These are phyloP conservation scores for Aselliscus stoliczkanus DNA, from an alignment of 2,797 vertebrate genomes.

Conservation along the genomic window DNA sequence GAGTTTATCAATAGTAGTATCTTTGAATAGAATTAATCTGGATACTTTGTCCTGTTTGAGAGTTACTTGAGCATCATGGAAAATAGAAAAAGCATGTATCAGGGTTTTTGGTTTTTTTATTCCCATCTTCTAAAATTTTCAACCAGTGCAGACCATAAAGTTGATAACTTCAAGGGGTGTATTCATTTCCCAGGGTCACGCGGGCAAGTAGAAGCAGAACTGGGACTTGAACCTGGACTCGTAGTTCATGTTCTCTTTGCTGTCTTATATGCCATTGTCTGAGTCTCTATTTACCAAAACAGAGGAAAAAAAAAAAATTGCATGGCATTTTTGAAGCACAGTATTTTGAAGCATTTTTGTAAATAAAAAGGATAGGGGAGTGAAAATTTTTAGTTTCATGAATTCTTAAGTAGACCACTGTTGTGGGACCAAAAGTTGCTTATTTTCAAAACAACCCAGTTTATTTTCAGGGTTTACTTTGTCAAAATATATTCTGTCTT, in stretches of 20 bases:
- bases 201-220: neutral
- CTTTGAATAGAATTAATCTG: neutral
- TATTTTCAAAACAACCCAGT: constrained; percentile 19
- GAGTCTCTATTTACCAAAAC: neutral
- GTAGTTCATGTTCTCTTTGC: neutral
- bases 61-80: neutral
- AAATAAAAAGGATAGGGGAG: neutral
- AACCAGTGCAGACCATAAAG: neutral
- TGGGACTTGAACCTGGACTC: neutral
- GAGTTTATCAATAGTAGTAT: neutral
- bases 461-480: neutral
- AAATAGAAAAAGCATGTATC: neutral
- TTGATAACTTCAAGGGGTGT: neutral
- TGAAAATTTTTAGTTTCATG: neutral
- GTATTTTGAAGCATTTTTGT: neutral
- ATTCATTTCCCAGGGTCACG: neutral
- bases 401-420: neutral
- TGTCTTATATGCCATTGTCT: neutral
- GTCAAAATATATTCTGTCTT: neutral
- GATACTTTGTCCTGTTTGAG: neutral
- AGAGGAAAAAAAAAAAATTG: neutral
- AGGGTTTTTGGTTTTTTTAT: neutral
- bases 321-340: neutral
- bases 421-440: neutral
- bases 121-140: neutral